A percentile compares a stretch with the other conserved stretches of the same genome.
These are phyloP conservation scores for Muricea muricata DNA, from an alignment of 92 coral and sea anemone genomes.

Conservation along the genomic window DNA sequence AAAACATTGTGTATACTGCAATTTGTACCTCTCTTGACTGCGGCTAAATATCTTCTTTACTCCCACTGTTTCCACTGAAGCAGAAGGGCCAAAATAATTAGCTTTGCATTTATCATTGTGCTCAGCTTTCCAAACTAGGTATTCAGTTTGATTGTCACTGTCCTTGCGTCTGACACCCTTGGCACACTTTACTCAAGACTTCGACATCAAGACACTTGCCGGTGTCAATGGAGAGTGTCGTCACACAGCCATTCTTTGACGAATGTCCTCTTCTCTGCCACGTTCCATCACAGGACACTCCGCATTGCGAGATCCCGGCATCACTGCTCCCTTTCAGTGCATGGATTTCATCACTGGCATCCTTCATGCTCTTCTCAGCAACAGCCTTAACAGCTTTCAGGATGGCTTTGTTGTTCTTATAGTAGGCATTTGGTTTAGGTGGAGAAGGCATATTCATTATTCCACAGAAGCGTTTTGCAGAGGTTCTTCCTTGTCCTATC, in stretches of 20 bases:
- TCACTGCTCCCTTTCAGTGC: conserved; percentile 27
- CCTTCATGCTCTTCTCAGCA: conserved; percentile 34
- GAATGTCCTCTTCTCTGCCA: conserved; percentile 41
- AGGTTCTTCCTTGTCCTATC: conserved; percentile 40
- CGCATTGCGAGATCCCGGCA: conserved; percentile 4
- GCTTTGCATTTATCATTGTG: conserved; percentile 21
- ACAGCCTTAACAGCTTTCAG: conserved; percentile 27
- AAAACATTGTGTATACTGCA: conserved; percentile 27
- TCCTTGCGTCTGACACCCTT: not conserved
- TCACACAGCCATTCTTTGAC: conserved; percentile 33
- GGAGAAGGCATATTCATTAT: conserved; percentile 63
- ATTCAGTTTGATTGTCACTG: not conserved
- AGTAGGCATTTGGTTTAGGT: conserved; percentile 40
- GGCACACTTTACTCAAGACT: not conserved
- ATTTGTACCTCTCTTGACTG: conserved; percentile 1
- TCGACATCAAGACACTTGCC: conserved; percentile 38
- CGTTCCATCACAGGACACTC: conserved; percentile 8
- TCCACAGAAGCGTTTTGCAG: conserved; percentile 44
- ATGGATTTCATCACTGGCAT: conserved; percentile 36
- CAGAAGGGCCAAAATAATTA: not conserved
- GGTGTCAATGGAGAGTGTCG: conserved; percentile 46
- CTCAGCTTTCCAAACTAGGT: conserved; percentile 14
- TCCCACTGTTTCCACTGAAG: conserved; percentile 35
- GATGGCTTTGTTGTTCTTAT: conserved; percentile 28
- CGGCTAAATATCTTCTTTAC: conserved; percentile 1